Evolutionary conservation across 2,888 invertebrate species (phyloP), one percentile per base, ranked within the genome.

Genomic region (Clostera curtula): DNA sequence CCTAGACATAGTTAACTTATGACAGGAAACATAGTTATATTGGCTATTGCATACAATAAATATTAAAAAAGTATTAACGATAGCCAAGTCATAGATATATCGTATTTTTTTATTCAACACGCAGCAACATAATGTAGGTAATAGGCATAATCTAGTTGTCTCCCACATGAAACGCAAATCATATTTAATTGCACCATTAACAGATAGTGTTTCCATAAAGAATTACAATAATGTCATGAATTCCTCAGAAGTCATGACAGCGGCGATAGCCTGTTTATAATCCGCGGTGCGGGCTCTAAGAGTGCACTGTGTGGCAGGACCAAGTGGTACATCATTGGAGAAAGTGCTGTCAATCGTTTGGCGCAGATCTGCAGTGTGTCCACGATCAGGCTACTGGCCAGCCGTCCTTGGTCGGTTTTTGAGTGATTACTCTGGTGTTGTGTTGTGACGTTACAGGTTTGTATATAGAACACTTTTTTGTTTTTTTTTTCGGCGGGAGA

Each of bases 101-200:
- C n/a, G 13, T 22, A 15, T 15, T 11, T 9, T 13, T 5, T 2
- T 9, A 13, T 9, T 23, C 10, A 23, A 10, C 3, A 5, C 22
- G 9, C 15, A 23, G 23, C 15, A 15, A 14, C 15, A 10, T 3
- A 6, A 14, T n/a, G 47, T 62, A 50, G 54, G 38, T 25, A 35
- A 43, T 52, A 53, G 48, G 56, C 47, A 49, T 21, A 21, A 21
- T 61, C 27, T 31, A 70, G 70, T 64, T 45, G 55, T 45, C 41
- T 68, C 80, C 79, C 80, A 51, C 79, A 82, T 82, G 54, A 67
- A 51, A 49, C 56, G 61, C 60, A 63, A 66, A 67, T 54, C 35
- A 50, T 46, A 12, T n/a, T 53, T 68, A 77, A 76, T 74, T 70
- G 57, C 58, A 54, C 47, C 57, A 68, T 71, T 70, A 70, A 46